A percentile compares a stretch with the other conserved stretches of the same genome.
phyloP scores from a whole-genome alignment of 1,140 invertebrate species.

The Probaryconus sp. region DNA sequence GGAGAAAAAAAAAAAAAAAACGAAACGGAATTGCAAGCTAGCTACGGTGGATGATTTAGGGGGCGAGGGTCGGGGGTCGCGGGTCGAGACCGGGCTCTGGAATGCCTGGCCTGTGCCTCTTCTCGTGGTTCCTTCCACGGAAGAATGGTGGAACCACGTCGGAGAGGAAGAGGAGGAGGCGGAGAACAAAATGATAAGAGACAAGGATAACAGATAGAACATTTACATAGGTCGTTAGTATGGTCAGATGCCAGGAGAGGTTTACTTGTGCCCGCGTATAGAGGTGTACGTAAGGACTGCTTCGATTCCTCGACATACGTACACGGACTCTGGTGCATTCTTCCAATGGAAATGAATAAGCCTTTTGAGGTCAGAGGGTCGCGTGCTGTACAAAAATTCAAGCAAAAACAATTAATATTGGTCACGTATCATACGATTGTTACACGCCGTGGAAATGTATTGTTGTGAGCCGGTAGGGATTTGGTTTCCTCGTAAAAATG shows the following conservation, averaged over 20 bases:
- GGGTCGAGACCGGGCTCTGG: conserved; percentile 75
- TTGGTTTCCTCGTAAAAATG: no score
- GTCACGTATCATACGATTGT: conserved; percentile 45
- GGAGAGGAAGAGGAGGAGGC: conserved; percentile 15
- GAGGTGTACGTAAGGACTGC: conserved; percentile 31
- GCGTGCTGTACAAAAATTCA: conserved; percentile 35
- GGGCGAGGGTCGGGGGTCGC: conserved; percentile 75
- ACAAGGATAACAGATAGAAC: conserved; percentile 75
- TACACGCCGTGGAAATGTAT: conserved; percentile 4
- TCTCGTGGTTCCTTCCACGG: conserved; percentile 43
- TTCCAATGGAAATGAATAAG: conserved; percentile 49
- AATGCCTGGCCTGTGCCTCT: conserved; percentile 69
- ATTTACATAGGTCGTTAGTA: conserved; percentile 76
- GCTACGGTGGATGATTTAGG: conserved; percentile 77
- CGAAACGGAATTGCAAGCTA: conserved; percentile 74
- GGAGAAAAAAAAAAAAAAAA: conserved; percentile 62
- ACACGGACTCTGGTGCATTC: conserved; percentile 44
- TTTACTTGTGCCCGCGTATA: conserved; percentile 35
- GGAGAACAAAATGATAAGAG: conserved; percentile 73
- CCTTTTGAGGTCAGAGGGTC: conserved; percentile 45
- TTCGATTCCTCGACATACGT: conserved; percentile 49
- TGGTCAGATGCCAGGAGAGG: conserved; percentile 44
- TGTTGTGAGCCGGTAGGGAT: no score
- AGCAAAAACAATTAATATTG: conserved; percentile 57
- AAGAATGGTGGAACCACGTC: conserved; percentile 41